These are phyloP conservation scores for Sesamia inferens DNA, from an alignment of 2,888 invertebrate species.

Conservation along the genomic window DNA sequence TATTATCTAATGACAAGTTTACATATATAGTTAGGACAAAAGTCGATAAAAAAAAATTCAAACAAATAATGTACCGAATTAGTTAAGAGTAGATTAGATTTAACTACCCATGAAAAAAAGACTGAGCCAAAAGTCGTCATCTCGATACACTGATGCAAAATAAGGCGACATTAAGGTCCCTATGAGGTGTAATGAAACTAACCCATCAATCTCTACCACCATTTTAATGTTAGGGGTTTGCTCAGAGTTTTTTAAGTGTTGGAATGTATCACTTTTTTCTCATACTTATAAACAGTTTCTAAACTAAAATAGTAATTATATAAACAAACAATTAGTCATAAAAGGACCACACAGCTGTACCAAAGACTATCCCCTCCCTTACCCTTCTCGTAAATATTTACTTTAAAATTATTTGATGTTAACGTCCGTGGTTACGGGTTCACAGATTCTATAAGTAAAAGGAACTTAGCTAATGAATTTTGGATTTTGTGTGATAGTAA, in stretches of 20 bases:
- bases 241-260: conserved; percentile 8
- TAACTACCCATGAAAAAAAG: too few species aligned
- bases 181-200: too few species aligned
- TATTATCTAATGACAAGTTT: too few species aligned
- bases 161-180: too few species aligned
- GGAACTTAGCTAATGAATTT: conserved; percentile 16
- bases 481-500: conserved; percentile 10
- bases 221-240: background rate
- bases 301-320: conserved; percentile 48
- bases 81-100: too few species aligned
- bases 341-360: conserved; percentile 67
- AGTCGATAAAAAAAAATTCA: too few species aligned
- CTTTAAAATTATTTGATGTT: conserved; percentile 68
- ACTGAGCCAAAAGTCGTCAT: too few species aligned
- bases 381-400: conserved; percentile 73
- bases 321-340: conserved; percentile 64
- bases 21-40: too few species aligned
- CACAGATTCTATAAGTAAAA: conserved; percentile 1
- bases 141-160: too few species aligned
- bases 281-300: conserved; percentile 23
- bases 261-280: conserved; percentile 13
- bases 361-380: conserved; percentile 37
- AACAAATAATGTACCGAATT: too few species aligned
- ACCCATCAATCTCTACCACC: background rate
- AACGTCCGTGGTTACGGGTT: conserved; percentile 51